Base-by-base conservation (phyloP, 2,888 invertebrate species). In the Hypena proboscidalis region DNA sequence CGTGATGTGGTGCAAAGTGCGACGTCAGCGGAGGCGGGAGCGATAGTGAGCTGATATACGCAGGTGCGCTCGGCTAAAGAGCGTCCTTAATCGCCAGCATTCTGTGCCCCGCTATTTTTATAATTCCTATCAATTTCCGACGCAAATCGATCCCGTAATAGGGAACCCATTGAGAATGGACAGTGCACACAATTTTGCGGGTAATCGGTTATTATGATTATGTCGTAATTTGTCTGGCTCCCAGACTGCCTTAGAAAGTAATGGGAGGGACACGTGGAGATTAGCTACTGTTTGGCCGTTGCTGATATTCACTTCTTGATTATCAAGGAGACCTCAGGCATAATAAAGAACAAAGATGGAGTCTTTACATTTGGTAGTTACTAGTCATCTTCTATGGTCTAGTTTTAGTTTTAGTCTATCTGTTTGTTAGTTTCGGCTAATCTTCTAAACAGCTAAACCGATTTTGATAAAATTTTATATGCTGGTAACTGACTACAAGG, bases 71-170 rank as follows among this genome's bases (percentile, higher is more conserved):
- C 14, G n/a, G 25, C 20, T n/a, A 23, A 13, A 20, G 23, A 15
- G 19, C 19, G 22, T 27, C 47, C 48, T 48, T 58, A 55, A 66
- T 58, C 39, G 50, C 42, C 50, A 34, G 53, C 55, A 61, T 64
- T 66, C 58, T 56, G 49, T 42, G 51, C 45, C 43, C 51, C 54
- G 53, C 58, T 63, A 71, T 74, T 71, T 77, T 71, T 67, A 74
- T 78, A 80, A 80, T 77, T 72, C 67, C 67, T 69, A 69, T 70
- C 69, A 74, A 77, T 79, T 77, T 75, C 38, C 53, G 56, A 54
- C 47, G 31, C 25, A 29, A 30, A 44, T 33, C 37, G 32, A 44
- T 11, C 14, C 23, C 31, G 38, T 48, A 46, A 54, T 44, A 54
- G 21, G 35, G 35, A 25, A 39, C 40, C 51, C 19, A 46, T 31